These are phyloP conservation scores for Rhinichthys osculus DNA, from an alignment of 2,797 vertebrate species.

Conservation along the genomic window DNA sequence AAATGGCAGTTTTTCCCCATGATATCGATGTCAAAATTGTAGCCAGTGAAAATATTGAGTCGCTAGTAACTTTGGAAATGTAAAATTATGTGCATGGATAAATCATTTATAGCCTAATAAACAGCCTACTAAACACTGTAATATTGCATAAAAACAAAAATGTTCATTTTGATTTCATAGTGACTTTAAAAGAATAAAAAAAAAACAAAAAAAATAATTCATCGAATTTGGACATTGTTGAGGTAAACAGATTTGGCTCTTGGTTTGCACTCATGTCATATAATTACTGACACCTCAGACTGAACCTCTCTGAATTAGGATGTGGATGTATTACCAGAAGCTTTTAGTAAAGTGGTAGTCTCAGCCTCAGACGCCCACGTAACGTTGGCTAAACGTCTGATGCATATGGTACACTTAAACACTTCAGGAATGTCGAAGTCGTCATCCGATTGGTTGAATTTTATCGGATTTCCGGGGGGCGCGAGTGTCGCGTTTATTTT, in stretches of 20 bases:
- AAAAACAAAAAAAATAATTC: too few relatives aligned
- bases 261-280: neutral
- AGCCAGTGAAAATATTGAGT: too few relatives aligned
- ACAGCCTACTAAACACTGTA: neutral
- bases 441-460: too few relatives aligned
- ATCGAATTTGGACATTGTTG: neutral
- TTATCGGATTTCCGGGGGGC: too few relatives aligned
- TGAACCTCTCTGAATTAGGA: neutral
- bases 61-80: too few relatives aligned
- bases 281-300: neutral
- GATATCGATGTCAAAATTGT: too few relatives aligned
- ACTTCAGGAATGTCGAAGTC: too few relatives aligned
- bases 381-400: too few relatives aligned
- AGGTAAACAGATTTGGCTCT: neutral
- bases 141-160: neutral
- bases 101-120: neutral
- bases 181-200: neutral
- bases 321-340: neutral
- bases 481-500: too few relatives aligned
- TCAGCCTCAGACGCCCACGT: too few relatives aligned
- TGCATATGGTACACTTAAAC: too few relatives aligned
- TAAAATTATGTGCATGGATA: neutral
- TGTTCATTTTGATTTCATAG: neutral
- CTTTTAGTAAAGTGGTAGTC: neutral
- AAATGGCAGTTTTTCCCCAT: too few relatives aligned